A percentile compares a stretch with the other conserved stretches of the same genome.
Evolutionary conservation across 2,113 vertebrate genomes (phyloP).

Genomic region (Mesocricetus auratus): DNA sequence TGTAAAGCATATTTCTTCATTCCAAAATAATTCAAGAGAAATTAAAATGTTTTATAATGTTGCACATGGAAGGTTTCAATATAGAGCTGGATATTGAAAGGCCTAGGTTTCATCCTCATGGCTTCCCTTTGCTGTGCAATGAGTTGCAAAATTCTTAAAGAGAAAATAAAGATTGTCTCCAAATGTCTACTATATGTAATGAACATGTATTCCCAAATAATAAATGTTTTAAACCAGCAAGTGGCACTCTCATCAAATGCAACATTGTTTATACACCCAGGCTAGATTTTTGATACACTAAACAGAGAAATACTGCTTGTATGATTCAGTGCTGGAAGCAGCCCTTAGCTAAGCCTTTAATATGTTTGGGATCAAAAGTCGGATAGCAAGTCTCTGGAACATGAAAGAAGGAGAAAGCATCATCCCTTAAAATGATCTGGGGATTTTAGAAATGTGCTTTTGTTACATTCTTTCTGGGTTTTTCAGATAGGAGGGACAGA

Average conservation of each 20-base stretch:
- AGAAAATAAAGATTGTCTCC: background rate
- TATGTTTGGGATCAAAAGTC: conserved; percentile 57
- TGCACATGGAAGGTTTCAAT: background rate
- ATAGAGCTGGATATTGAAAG: background rate
- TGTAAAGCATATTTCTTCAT: background rate
- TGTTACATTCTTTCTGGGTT: conserved; percentile 38
- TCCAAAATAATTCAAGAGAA: background rate
- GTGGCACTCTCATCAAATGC: background rate
- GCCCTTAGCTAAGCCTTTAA: conserved; percentile 59
- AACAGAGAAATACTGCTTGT: background rate
- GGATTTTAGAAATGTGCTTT: conserved; percentile 61
- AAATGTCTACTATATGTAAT: background rate
- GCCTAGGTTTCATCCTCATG: background rate
- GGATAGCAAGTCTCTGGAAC: conserved; percentile 30
- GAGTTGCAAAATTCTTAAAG: background rate
- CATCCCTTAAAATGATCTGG: conserved; percentile 66
- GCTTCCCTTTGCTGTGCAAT: background rate
- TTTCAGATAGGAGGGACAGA: conserved; percentile 48
- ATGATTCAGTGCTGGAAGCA: background rate
- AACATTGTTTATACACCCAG: background rate
- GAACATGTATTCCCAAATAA: background rate
- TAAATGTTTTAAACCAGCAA: background rate
- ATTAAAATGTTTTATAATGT: background rate
- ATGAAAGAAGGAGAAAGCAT: conserved; percentile 22
- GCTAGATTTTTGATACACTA: background rate